phyloP scores from a whole-genome alignment of 2,113 vertebrate species.

The Caretta caretta region DNA sequence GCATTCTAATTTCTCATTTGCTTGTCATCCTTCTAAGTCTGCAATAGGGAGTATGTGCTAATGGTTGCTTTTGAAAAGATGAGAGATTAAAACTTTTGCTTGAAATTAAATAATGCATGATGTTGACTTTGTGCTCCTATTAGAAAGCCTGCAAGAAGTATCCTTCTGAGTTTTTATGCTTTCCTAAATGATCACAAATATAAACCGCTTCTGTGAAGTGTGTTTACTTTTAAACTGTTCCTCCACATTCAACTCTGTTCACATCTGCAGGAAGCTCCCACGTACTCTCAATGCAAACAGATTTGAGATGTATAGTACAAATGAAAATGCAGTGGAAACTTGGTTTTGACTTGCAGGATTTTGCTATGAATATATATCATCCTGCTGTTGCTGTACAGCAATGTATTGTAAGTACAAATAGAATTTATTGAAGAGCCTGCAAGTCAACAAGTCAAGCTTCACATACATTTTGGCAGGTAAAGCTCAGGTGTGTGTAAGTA shows the following conservation, averaged over 20 bases:
- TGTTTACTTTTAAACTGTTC: neutral
- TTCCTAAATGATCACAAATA: neutral
- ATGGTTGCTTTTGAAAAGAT: constrained; percentile 21
- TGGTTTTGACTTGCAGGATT: constrained; percentile 1
- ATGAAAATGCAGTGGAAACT: neutral
- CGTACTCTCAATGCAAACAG: neutral
- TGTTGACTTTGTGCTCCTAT: neutral
- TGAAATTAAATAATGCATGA: neutral
- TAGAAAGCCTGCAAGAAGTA: neutral
- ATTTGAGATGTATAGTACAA: neutral
- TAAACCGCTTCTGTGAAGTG: neutral
- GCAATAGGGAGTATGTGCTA: neutral
- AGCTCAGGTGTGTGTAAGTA: neutral
- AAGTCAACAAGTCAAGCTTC: neutral
- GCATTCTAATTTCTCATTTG: neutral
- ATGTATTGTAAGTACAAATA: neutral
- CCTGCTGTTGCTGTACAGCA: neutral
- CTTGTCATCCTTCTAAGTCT: neutral
- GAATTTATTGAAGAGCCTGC: neutral
- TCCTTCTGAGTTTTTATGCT: neutral
- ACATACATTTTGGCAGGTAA: neutral
- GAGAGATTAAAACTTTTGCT: neutral
- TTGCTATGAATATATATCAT: neutral
- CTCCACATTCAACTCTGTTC: constrained; percentile 22
- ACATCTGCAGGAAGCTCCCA: neutral